Evolutionary conservation across 2,797 vertebrate species (phyloP).

Genomic region (Anomalospiza imberbis): DNA sequence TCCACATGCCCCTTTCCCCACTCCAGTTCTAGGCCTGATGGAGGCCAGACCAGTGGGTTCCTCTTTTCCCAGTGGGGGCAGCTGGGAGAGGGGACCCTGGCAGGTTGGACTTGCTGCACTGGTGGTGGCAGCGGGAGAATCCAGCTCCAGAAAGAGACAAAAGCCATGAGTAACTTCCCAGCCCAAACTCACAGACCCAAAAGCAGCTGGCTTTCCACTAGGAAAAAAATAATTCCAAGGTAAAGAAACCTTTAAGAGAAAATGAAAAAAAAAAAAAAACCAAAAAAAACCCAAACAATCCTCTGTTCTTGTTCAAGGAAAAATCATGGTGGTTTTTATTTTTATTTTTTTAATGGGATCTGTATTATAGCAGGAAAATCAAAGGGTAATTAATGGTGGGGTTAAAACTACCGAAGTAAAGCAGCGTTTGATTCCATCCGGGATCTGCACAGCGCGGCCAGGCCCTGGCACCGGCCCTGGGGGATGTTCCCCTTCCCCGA

Average conservation of each 20-base stretch:
- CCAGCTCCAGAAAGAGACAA: neutral
- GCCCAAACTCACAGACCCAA: neutral
- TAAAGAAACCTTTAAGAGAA: neutral
- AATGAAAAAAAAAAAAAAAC: neutral
- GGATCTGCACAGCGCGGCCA: rapidly evolving
- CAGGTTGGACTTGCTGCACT: neutral
- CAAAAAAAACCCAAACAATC: rapidly evolving
- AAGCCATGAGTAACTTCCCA: neutral
- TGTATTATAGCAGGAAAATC: neutral
- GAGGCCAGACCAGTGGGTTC: neutral
- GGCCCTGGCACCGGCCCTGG: neutral
- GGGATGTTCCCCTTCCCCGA: rapidly evolving
- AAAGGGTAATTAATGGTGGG: neutral
- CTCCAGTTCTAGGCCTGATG: neutral
- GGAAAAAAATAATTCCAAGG: neutral
- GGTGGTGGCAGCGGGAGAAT: neutral
- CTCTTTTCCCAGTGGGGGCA: neutral
- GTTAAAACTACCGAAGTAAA: neutral
- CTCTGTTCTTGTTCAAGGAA: neutral
- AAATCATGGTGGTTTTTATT: neutral
- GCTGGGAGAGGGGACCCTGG: neutral
- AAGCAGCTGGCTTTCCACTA: neutral
- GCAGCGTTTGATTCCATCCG: rapidly evolving
- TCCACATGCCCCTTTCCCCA: neutral
- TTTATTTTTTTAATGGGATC: neutral